Base-by-base conservation (phyloP, 2,113 vertebrate species). In the Hiodon alosoides region DNA sequence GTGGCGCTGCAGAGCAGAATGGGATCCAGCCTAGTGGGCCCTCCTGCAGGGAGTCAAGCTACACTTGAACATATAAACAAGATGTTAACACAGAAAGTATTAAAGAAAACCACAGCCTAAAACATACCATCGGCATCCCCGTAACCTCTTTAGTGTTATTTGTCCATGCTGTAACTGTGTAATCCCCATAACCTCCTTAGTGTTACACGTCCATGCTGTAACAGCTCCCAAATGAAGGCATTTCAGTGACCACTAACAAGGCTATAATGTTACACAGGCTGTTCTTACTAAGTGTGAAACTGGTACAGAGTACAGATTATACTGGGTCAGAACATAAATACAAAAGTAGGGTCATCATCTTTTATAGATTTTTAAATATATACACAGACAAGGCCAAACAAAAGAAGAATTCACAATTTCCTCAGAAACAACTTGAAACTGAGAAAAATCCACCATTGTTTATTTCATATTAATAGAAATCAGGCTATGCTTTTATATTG, bases 11-110 rank as follows among this genome's bases (percentile, higher is more conserved):
- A 0, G 95, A 94, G 72, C 91, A 90, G 79, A 90, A 80, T 0
- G 13, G 55, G 53, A 71, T 97, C 60, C 90, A 92, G 83, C 85
- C 88, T 0, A 95, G 95, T 0, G 95, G 97, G 6, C 93, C 95
- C 65, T 68, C 98, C n/a, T 11, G 98, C 76, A 90, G 93, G 61
- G 81, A 98, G 64, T 90, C 93, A 62, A 87, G 85, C 8, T 79
- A 80, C 2, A 67, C 76, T 55, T 31, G 31, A 31, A 31, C 31
- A 31, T 31, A 31, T 31, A 31, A 31, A 31, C 31, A 31, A 31
- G 31, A 31, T 31, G 31, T 31, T 31, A 31, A 31, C 31, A 31
- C 31, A 31, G 31, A 31, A 31, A 31, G 31, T 31, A 31, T 31
- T 31, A 31, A 31, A 31, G 31, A 31, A 31, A 31, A 31, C 31